phyloP scores from a whole-genome alignment of 53 echinoderm and acorn worm genomes.

The Actinopyga echinites region DNA sequence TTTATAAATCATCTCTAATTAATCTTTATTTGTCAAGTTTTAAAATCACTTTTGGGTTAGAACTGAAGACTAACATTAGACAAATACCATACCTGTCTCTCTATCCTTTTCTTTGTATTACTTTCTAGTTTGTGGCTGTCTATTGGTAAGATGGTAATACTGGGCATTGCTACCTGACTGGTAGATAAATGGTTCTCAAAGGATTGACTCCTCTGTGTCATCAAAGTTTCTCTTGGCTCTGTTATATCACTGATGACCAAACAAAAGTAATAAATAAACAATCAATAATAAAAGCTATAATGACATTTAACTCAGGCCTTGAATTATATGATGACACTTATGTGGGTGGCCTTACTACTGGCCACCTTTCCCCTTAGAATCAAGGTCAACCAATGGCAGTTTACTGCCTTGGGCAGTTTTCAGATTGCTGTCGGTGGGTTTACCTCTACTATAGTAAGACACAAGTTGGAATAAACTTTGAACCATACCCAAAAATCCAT shows the following conservation, averaged over 20 bases:
- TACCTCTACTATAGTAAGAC: background rate
- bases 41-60: no score
- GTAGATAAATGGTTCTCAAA: background rate
- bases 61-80: no score
- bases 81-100: conserved; percentile 20
- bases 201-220: conserved; percentile 1
- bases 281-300: no score
- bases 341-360: no score
- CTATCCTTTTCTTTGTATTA: conserved; percentile 24
- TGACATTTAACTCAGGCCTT: no score
- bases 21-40: no score
- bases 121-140: conserved; percentile 28
- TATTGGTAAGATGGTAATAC: background rate
- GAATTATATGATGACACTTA: no score
- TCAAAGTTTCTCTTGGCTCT: background rate
- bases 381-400: background rate
- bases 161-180: background rate
- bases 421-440: background rate
- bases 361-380: no score
- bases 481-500: no score
- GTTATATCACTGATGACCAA: background rate
- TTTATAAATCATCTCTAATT: no score
- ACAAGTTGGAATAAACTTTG: no score
- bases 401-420: background rate
- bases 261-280: background rate